Evolutionary conservation across 2,888 invertebrate species (phyloP).

Genomic region (Brassicogethes aeneus): DNA sequence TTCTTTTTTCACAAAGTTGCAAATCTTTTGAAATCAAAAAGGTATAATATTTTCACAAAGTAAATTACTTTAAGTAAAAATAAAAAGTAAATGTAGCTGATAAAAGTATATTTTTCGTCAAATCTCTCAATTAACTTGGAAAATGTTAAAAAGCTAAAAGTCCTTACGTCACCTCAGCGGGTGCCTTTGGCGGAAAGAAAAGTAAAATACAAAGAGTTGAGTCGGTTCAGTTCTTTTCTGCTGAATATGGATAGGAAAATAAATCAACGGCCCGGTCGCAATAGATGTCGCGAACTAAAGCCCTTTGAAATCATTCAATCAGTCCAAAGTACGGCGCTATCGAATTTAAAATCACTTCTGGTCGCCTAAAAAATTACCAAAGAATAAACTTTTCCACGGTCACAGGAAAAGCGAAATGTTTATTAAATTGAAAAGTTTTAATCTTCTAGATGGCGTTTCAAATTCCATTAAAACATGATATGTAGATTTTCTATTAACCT

Average conservation of each 20-base stretch:
- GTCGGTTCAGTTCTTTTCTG: slow-evolving; percentile 10
- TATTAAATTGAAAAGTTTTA: not conserved
- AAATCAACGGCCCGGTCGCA: slow-evolving; percentile 19
- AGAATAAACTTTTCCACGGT: not conserved
- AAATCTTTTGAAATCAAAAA: too few relatives aligned
- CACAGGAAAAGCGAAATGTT: not conserved
- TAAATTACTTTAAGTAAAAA: too few relatives aligned
- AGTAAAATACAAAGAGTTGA: slow-evolving; percentile 14
- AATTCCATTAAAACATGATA: too few relatives aligned
- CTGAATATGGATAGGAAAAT: slow-evolving; percentile 24
- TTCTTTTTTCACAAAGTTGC: too few relatives aligned
- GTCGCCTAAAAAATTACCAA: slow-evolving; percentile 7
- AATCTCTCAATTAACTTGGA: too few relatives aligned
- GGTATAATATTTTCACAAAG: too few relatives aligned
- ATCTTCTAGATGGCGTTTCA: too few relatives aligned
- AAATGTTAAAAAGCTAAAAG: too few relatives aligned
- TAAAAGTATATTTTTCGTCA: too few relatives aligned
- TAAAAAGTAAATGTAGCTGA: too few relatives aligned
- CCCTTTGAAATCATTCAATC: slow-evolving; percentile 19
- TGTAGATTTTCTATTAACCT: too few relatives aligned
- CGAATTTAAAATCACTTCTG: slow-evolving; percentile 4
- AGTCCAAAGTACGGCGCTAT: slow-evolving; percentile 14
- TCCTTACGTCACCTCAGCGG: slow-evolving; percentile 4
- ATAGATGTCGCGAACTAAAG: slow-evolving; percentile 16
- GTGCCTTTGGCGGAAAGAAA: slow-evolving; percentile 6